A percentile compares a stretch with the other conserved stretches of the same genome.
These are phyloP conservation scores for Betta splendens DNA, from an alignment of 2,797 vertebrate species.

Conservation along the genomic window DNA sequence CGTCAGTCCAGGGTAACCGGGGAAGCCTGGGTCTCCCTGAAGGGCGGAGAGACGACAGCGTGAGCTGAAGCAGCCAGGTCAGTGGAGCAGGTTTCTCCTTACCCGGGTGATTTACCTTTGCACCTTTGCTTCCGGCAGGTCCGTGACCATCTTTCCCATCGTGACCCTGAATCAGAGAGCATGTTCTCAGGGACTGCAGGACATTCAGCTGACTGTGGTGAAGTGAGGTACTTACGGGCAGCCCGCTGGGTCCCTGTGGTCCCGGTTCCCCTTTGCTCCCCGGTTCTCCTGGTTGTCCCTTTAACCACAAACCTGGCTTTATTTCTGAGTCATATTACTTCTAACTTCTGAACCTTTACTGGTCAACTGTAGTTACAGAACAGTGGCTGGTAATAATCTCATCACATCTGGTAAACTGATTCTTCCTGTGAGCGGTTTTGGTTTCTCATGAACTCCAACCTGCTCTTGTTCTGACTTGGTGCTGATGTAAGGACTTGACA, in stretches of 20 bases:
- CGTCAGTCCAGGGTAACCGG: constrained; percentile 82
- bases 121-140: constrained; percentile 77
- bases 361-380: too few relatives aligned
- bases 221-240: constrained; percentile 81
- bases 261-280: constrained; percentile 79
- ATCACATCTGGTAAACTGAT: too few relatives aligned
- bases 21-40: constrained; percentile 86
- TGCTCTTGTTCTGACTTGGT: too few relatives aligned
- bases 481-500: too few relatives aligned
- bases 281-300: constrained; percentile 85
- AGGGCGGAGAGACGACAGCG: background rate
- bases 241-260: constrained; percentile 78
- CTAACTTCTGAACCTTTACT: too few relatives aligned
- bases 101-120: constrained; percentile 82
- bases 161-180: constrained; percentile 77
- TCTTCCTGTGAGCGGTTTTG: too few relatives aligned
- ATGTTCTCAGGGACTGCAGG: constrained; percentile 1
- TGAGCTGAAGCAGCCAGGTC: too few relatives aligned
- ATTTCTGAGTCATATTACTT: too few relatives aligned
- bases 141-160: constrained; percentile 84
- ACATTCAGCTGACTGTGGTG: too few relatives aligned
- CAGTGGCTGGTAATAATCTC: too few relatives aligned
- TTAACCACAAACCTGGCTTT: constrained; percentile 1
- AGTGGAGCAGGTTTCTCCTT: too few relatives aligned
- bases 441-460: too few relatives aligned